Conservation (phyloP, 1,140 invertebrate genomes). For the Rhyzopertha dominica region DNA sequence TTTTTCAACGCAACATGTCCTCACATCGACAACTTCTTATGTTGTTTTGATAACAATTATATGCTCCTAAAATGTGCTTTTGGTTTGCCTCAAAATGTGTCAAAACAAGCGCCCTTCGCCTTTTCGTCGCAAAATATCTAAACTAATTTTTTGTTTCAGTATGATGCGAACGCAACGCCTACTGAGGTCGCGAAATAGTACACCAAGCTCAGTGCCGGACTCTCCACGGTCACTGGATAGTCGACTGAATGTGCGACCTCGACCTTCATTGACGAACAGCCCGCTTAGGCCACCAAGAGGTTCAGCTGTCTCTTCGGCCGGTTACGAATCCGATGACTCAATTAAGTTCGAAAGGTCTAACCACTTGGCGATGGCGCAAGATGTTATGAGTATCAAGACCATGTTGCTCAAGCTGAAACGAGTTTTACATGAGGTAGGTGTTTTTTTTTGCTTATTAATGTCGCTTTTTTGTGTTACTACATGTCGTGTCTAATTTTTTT, state of each 20-base stretch:
- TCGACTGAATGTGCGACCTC: slow-evolving; percentile 10
- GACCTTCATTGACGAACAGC: slow-evolving; percentile 32
- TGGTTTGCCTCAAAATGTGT: too few species aligned
- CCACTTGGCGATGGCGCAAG: slow-evolving; percentile 66
- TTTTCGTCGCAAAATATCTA: too few species aligned
- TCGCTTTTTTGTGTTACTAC: too few species aligned
- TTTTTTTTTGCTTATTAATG: slow-evolving; percentile 13
- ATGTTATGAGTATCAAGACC: slow-evolving; percentile 73
- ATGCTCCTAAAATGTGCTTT: too few species aligned
- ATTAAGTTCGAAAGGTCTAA: slow-evolving; percentile 56
- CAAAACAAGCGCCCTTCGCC: too few species aligned
- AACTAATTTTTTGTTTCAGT: slow-evolving; percentile 22
- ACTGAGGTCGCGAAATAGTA: slow-evolving; percentile 51
- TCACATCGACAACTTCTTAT: too few species aligned
- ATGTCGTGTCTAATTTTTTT: not conserved
- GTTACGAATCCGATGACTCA: slow-evolving; percentile 53
- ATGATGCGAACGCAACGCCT: slow-evolving; percentile 49
- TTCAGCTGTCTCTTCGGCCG: slow-evolving; percentile 43
- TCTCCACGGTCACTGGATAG: slow-evolving; percentile 35
- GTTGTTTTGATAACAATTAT: too few species aligned
- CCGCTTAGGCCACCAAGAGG: slow-evolving; percentile 28
- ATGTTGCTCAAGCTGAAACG: slow-evolving; percentile 70
- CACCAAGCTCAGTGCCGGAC: slow-evolving; percentile 36
- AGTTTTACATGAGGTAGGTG: slow-evolving; percentile 68
- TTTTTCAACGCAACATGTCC: too few species aligned